A percentile compares a stretch with the other conserved stretches of the same genome.
These are phyloP conservation scores for Phoeniculus purpureus DNA, from an alignment of 2,797 vertebrate species.

Conservation along the genomic window DNA sequence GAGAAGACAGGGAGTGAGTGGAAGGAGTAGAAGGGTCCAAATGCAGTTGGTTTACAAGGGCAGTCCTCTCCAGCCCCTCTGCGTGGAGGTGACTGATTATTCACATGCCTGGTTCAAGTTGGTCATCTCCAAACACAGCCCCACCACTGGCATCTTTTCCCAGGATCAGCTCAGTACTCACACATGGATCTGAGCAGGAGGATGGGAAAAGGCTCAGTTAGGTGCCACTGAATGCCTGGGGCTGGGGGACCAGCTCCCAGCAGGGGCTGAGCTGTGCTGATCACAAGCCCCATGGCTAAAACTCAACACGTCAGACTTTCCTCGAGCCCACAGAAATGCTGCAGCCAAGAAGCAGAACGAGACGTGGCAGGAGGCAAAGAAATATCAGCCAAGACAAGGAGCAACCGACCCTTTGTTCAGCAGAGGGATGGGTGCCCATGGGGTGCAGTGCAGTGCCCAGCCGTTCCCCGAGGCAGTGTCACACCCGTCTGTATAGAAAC, in stretches of 20 bases:
- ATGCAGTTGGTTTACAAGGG: background rate
- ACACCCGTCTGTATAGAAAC: background rate
- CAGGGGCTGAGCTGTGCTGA: background rate
- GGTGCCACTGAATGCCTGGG: background rate
- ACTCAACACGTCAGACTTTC: background rate
- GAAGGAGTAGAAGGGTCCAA: background rate
- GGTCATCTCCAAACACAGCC: background rate
- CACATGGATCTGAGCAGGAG: background rate
- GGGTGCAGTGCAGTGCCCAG: accelerated
- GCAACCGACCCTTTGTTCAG: background rate
- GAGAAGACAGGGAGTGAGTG: background rate
- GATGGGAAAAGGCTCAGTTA: background rate
- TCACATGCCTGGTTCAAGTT: background rate
- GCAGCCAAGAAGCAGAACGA: background rate
- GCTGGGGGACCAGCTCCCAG: accelerated
- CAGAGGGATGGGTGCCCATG: background rate
- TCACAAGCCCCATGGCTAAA: background rate
- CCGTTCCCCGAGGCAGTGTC: accelerated
- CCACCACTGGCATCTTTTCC: background rate
- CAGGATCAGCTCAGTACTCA: background rate
- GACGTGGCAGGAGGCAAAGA: background rate
- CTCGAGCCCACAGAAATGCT: background rate
- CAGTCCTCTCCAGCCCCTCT: background rate
- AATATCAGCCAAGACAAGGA: background rate
- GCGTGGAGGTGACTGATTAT: accelerated